Conservation (phyloP, 2,113 vertebrate genomes). For the Hypomesus transpacificus region DNA sequence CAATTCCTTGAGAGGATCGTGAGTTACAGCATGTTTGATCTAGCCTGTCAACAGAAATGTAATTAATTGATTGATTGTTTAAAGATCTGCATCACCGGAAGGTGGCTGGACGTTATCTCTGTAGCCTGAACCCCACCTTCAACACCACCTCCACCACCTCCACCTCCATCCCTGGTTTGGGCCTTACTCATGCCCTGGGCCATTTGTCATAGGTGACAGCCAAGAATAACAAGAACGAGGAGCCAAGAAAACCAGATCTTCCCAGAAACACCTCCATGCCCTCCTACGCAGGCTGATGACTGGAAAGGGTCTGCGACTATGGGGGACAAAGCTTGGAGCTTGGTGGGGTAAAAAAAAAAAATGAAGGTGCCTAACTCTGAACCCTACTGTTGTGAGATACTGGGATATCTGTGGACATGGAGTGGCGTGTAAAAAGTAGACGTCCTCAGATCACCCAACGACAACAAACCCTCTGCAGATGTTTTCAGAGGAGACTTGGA, state of each 20-base stretch:
- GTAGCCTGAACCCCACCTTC: conserved; percentile 52
- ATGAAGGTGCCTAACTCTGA: neutral
- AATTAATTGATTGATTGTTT: too few relatives aligned
- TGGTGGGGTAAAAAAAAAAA: neutral
- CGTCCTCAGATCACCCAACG: too few relatives aligned
- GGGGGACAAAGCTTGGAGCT: neutral
- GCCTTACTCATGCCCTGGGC: conserved; percentile 22
- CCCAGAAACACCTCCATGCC: conserved; percentile 42
- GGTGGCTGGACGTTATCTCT: neutral
- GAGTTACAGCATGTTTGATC: too few relatives aligned
- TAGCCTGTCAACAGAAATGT: too few relatives aligned
- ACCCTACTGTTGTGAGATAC: neutral
- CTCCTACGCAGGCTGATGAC: conserved; percentile 19
- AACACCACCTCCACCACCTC: conserved; percentile 55
- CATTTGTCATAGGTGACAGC: conserved; percentile 37
- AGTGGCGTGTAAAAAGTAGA: too few relatives aligned
- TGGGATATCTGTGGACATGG: too few relatives aligned
- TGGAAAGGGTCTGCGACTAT: conserved; percentile 16
- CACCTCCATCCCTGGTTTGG: conserved; percentile 29
- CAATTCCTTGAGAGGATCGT: too few relatives aligned
- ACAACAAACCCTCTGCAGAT: too few relatives aligned
- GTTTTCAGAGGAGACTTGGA: too few relatives aligned
- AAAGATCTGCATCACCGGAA: too few relatives aligned
- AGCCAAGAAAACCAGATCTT: conserved; percentile 42
- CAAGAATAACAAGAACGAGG: conserved; percentile 39